A percentile compares a stretch with the other conserved stretches of the same genome.
These are phyloP conservation scores for Matsumurasca onukii DNA, from an alignment of 1,140 invertebrate species.

Conservation along the genomic window DNA sequence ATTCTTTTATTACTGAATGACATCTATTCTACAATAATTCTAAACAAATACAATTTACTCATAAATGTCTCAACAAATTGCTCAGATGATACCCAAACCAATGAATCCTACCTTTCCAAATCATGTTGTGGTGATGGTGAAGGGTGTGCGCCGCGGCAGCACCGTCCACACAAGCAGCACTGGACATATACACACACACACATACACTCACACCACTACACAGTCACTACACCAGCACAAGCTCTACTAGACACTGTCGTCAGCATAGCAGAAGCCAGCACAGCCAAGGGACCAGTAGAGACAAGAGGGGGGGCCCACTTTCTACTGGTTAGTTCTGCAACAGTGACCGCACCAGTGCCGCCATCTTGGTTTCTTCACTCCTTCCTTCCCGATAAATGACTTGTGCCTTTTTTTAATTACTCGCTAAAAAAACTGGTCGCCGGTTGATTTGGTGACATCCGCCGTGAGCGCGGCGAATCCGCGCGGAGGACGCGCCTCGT, in stretches of 20 bases:
- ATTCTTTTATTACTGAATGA: no score
- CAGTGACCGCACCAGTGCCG: conserved; percentile 11
- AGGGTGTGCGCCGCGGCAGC: neutral
- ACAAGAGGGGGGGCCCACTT: conserved; percentile 25
- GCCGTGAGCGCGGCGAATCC: neutral
- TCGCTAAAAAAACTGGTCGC: neutral
- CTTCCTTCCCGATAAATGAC: conserved; percentile 12
- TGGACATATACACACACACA: no score
- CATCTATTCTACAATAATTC: no score
- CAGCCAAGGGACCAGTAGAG: conserved; percentile 4
- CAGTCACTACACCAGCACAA: conserved; percentile 20
- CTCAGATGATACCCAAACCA: no score
- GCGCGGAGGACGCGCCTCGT: neutral
- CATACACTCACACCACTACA: neutral
- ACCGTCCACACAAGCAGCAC: no score
- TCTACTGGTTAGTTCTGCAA: conserved; percentile 31
- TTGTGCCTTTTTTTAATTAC: conserved; percentile 11
- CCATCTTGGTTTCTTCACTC: conserved; percentile 19
- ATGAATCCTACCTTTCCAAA: conserved; percentile 21
- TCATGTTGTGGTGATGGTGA: conserved; percentile 8
- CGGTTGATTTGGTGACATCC: neutral
- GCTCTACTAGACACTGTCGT: no score
- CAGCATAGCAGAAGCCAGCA: no score
- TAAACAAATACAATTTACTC: no score
- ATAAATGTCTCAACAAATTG: no score